Evolutionary conservation across 53 echinoderm and acorn worm species (phyloP).

Genomic region (Arbacia lixula): DNA sequence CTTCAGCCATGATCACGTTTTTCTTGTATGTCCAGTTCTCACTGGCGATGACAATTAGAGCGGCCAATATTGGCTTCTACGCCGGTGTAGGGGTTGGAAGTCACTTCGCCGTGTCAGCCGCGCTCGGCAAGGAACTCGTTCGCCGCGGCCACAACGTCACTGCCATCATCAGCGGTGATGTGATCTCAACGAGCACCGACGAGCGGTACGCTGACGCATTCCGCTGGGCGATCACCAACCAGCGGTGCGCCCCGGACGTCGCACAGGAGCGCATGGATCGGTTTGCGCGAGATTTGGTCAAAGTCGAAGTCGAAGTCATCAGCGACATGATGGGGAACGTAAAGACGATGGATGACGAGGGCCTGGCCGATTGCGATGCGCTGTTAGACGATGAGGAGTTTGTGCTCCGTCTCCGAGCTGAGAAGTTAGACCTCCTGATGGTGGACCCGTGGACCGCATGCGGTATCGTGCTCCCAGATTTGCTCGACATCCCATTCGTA

Average conservation of each 20-base stretch:
- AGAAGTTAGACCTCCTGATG: neutral
- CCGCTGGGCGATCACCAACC: slow-evolving; percentile 20
- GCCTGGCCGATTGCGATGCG: slow-evolving; percentile 4
- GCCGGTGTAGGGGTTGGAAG: slow-evolving; percentile 21
- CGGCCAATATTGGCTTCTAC: slow-evolving; percentile 17
- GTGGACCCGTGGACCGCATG: slow-evolving; percentile 16
- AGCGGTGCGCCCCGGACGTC: neutral
- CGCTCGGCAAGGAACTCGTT: slow-evolving; percentile 20
- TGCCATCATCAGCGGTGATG: slow-evolving; percentile 13
- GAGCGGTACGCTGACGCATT: neutral
- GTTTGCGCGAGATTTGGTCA: neutral
- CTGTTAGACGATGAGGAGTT: slow-evolving; percentile 14
- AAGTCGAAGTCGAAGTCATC: slow-evolving; percentile 1
- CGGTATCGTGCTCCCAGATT: neutral
- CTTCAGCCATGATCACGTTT: no score
- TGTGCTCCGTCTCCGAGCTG: neutral
- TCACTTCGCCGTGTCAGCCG: slow-evolving; percentile 6
- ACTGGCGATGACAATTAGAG: neutral
- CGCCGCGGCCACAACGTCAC: slow-evolving; percentile 53
- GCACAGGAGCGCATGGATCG: neutral
- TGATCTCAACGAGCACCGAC: neutral
- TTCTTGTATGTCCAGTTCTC: no score
- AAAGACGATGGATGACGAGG: neutral
- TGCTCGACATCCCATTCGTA: neutral
- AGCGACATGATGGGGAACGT: neutral